Evolutionary conservation across 2,113 vertebrate species (phyloP), one percentile per base, ranked within the genome.

Genomic region (Hyaena hyaena): DNA sequence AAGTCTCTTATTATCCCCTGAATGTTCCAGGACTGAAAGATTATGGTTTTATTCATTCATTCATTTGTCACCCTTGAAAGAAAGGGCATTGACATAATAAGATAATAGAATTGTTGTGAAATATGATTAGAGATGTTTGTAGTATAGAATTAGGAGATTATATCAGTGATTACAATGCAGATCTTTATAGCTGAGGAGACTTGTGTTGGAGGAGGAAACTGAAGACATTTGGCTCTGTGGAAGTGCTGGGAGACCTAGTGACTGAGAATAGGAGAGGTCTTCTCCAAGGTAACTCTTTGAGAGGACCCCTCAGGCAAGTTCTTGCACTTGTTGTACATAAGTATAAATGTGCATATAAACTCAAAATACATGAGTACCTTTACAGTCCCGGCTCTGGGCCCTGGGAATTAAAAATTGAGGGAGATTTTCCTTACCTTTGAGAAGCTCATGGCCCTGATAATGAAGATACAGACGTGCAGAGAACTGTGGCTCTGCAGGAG

Each of bases 1-100:
- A 69, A 81, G 80, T 95, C 77, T 95, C 0, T 90, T 96, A 61
- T 74, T 48, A 84, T 80, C 58, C 58, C 31, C 16, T 63, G 21
- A 91, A 43, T 92, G 23, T 39, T 58, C 69, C 14, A 80, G 17
- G n/a, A 80, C 35, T 93, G 35, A 88, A 90, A 74, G 50, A 71
- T 58, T 50, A n/a, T 90, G 15, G 65, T 90, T 33, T 90, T 48
- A 79, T 11, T 86, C 65, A 61, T n/a, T 87, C 76, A 89, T 90
- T 93, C 65, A 68, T 61, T 83, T 79, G 48, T 90, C 33, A 63
- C 80, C 28, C 43, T 90, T 94, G 28, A 88, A 87, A 95, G 50
- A 90, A 82, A 80, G 43, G 65, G 24, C 21, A 43, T 82, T 92
- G 87, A 50, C 68, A 39, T 35, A 77, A 26, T 95, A 79, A 90